Base-by-base conservation (phyloP, 1,140 invertebrate genomes). In the Drosophila saltans region DNA sequence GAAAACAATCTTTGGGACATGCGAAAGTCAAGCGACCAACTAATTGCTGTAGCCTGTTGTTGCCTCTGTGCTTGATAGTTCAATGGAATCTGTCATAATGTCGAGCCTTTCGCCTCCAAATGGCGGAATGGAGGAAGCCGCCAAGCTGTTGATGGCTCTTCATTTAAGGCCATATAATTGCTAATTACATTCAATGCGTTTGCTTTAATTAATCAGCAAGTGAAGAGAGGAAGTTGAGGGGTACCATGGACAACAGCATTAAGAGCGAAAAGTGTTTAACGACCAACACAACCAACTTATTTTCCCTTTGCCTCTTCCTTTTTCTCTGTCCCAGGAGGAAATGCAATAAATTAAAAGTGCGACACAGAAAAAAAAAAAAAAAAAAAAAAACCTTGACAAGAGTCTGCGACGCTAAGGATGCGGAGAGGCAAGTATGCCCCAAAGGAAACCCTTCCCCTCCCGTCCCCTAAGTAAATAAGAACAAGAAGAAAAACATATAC, bases 281-380 rank as follows among this genome's bases (percentile, higher is more conserved):
- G 59, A 64, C 40, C 57, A 30, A 30, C 2, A 30, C 28, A 30
- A 30, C 28, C 28, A 58, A 57, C 41, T 16, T n/a, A 7, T n/a
- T 33, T 59, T 60, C 45, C 43, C 24, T 2, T 2, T 3, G 45
- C 21, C 8, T 9, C 3, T 43, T 1, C 41, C 16, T n/a, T 43
- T 10, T 10, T 9, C 24, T 9, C 48, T 36, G 33, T 36, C 26
- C 68, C 69, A 74, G 62, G 62, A 81, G 81, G 78, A 86, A 85
- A 81, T 61, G 76, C 62, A 74, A 77, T 88, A 83, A 86, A 86
- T 86, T 83, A 80, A 82, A 65, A 68, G 55, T 36, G 63, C 72
- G 58, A 55, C 70, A 41, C 68, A 66, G 60, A 62, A 59, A 56
- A 66, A 57, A 5, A 75, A 75, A 69, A 55, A 39, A 75, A 69